Conservation (phyloP, 1,140 invertebrate genomes). For the Drosophila willistoni region DNA sequence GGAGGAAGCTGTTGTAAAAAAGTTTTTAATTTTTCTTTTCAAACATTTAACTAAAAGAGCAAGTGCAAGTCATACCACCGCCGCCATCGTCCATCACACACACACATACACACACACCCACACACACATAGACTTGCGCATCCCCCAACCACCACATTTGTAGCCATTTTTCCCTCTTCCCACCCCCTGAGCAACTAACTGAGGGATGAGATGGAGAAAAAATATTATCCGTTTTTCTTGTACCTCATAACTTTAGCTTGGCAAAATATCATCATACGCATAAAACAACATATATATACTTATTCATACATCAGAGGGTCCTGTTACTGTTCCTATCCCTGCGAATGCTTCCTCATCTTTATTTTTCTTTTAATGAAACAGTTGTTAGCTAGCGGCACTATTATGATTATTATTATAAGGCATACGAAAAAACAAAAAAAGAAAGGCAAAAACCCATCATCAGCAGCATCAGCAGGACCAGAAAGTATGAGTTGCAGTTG, state of each 20-base stretch:
- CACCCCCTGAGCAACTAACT: background rate
- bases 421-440: conserved; percentile 37
- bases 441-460: background rate
- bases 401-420: conserved; percentile 79
- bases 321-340: background rate
- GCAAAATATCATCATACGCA: conserved; percentile 79
- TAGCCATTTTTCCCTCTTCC: conserved; percentile 15
- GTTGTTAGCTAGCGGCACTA: conserved; percentile 73
- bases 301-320: conserved; percentile 1
- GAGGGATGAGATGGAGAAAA: conserved; percentile 19
- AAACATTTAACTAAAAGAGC: conserved; percentile 80
- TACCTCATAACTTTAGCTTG: conserved; percentile 67
- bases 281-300: conserved; percentile 68
- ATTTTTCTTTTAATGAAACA: conserved; percentile 77
- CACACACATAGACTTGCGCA: background rate
- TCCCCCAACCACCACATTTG: background rate
- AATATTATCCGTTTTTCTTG: conserved; percentile 68
- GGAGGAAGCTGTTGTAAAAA: conserved; percentile 69
- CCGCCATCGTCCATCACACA: background rate
- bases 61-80: conserved; percentile 36
- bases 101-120: conserved; percentile 1
- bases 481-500: conserved; percentile 42
- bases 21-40: conserved; percentile 80
- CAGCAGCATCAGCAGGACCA: background rate
- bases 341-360: conserved; percentile 38